Evolutionary conservation across 2,113 vertebrate genomes (phyloP).

Genomic region (Pleuronectes platessa): DNA sequence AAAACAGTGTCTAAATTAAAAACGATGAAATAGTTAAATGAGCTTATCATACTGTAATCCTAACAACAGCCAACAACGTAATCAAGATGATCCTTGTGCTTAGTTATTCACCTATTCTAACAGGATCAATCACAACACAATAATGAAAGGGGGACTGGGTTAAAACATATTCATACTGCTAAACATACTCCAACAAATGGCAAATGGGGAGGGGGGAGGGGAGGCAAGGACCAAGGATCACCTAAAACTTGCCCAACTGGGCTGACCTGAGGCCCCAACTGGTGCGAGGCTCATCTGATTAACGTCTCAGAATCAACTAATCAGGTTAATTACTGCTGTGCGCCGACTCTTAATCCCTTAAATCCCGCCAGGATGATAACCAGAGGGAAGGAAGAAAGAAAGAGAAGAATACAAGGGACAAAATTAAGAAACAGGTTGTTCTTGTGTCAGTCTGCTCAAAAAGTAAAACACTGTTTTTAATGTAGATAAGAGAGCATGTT

Average conservation of each 20-base stretch:
- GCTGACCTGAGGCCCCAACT: conserved; percentile 50
- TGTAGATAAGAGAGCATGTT: neutral
- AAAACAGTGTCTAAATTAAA: neutral
- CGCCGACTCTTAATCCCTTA: conserved; percentile 59
- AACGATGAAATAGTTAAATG: neutral
- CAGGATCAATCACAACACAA: neutral
- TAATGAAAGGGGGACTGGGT: neutral
- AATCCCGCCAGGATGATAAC: conserved; percentile 43
- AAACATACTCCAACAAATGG: neutral
- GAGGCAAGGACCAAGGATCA: neutral
- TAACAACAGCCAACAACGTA: conserved; percentile 26
- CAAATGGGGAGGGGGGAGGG: neutral
- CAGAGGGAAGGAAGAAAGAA: conserved; percentile 1
- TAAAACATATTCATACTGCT: neutral
- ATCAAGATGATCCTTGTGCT: conserved; percentile 20
- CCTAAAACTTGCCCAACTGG: conserved; percentile 18
- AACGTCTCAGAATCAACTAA: conserved; percentile 78
- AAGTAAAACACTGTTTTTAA: neutral
- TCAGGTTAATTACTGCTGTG: conserved; percentile 73
- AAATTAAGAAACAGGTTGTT: neutral
- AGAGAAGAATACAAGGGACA: neutral
- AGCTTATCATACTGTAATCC: conserved; percentile 23
- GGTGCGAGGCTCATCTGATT: conserved; percentile 71
- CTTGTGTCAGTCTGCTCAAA: neutral
- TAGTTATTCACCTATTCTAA: neutral